A percentile compares a stretch with the other conserved stretches of the same genome.
Conservation (phyloP, 2,888 invertebrate genomes). For the Stenchaetothrips biformis region DNA sequence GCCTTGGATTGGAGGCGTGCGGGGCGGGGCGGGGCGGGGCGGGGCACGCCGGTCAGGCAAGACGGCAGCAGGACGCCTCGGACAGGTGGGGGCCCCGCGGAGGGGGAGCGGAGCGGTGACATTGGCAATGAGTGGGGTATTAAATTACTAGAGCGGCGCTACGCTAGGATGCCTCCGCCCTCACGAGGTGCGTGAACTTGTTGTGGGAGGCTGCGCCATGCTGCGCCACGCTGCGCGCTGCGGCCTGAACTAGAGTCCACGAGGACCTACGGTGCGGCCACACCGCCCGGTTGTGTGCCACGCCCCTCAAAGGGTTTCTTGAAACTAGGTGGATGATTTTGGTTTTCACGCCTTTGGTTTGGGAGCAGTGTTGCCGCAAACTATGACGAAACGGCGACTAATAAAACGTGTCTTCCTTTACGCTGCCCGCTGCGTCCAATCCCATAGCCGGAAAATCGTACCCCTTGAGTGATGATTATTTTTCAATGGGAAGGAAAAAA, state of each 20-base stretch:
- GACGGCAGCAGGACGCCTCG: not conserved
- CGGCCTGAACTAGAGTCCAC: not conserved
- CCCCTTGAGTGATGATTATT: no score
- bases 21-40: not conserved
- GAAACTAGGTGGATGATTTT: no score
- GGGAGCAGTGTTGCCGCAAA: no score
- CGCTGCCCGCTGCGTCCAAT: no score
- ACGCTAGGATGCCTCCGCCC: not conserved
- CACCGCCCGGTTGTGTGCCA: no score
- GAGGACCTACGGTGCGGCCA: no score
- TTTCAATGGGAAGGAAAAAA: no score
- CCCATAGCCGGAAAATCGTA: no score
- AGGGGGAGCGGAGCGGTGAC: not conserved
- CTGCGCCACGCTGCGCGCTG: not conserved
- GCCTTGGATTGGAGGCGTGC: not conserved
- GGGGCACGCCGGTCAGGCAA: not conserved
- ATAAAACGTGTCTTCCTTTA: no score
- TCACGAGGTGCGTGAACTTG: not conserved
- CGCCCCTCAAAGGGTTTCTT: no score
- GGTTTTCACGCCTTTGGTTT: no score
- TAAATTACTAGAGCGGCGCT: not conserved
- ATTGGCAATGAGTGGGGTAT: slow-evolving; percentile 12
- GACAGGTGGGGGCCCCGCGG: not conserved
- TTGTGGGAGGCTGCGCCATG: not conserved
- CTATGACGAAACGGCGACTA: no score